phyloP scores from a whole-genome alignment of 1,140 invertebrate genomes.

The Hyphantria cunea region DNA sequence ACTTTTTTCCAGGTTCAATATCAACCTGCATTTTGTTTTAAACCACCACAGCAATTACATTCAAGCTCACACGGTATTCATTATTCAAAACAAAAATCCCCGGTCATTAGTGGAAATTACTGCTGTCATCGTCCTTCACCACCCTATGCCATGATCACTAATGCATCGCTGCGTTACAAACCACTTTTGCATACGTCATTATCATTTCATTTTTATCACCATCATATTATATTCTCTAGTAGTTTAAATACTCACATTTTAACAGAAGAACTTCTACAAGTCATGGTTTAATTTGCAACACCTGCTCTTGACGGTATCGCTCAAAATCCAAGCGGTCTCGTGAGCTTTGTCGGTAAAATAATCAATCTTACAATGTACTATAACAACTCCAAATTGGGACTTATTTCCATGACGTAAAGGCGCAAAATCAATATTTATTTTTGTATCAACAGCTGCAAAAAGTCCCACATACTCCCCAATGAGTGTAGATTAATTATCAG shows the following conservation, averaged over 20 bases:
- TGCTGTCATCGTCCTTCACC: constrained; percentile 21
- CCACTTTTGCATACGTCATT: constrained; percentile 13
- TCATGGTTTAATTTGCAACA: not conserved
- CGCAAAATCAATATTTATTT: not conserved
- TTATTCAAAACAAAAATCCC: constrained; percentile 21
- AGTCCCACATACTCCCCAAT: constrained; percentile 11
- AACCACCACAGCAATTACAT: too few relatives aligned
- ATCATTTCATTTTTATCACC: not conserved
- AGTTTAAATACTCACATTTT: too few relatives aligned
- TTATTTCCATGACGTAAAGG: constrained; percentile 1
- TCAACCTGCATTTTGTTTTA: too few relatives aligned
- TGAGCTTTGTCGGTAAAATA: constrained; percentile 29
- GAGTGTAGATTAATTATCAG: constrained; percentile 39
- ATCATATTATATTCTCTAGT: too few relatives aligned
- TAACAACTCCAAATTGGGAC: constrained; percentile 1
- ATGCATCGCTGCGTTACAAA: constrained; percentile 13
- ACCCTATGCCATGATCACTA: constrained; percentile 11
- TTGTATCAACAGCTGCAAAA: constrained; percentile 25
- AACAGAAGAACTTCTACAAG: too few relatives aligned
- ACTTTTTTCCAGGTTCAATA: too few relatives aligned
- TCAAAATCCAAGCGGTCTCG: constrained; percentile 17
- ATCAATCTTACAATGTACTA: constrained; percentile 11
- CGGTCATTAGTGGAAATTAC: constrained; percentile 18
- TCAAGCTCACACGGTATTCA: not conserved
- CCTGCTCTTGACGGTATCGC: constrained; percentile 27